Evolutionary conservation across 2,888 invertebrate species (phyloP), one percentile per base, ranked within the genome.

Genomic region (Trissoscelio sp.): DNA sequence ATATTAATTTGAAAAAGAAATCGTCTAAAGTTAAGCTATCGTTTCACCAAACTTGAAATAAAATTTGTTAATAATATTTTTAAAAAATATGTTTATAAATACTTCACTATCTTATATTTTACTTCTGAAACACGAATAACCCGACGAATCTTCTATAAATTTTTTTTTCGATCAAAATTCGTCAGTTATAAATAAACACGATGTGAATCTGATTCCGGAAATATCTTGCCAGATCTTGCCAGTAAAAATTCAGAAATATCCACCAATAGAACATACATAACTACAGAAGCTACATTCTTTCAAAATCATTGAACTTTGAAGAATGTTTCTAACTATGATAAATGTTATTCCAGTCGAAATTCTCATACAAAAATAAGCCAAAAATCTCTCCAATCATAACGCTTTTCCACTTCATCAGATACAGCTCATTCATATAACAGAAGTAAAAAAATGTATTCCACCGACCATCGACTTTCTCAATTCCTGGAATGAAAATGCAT

Each of bases 401-500:
- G 20, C 46, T 39, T 57, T 39, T 58, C 39, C 58, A 42, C 22
- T 58, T 22, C 34, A 22, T 58, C 1, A 42, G 6, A 20, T 22
- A 18, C 58, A 12, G 12, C 20, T 12, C 12, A 12, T 18, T 18
- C n/a, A n/a, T 6, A 24, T 39, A 42, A 58, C 22, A 39, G 1
- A 14, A 42, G 12, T 7, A 11, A 42, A 16, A 1, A 42, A 42
- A 42, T 42, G 12, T 42, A 42, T 42, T 42, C 4, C 11, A 18
- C 6, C 46, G 11, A 20, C 46, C 20, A 12, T 12, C 16, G 20
- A 12, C 22, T n/a, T 24, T 24, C 18, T 12, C 48, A 24, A 51
- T 22, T 31, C 31, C 16, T n/a, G 24, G 48, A 51, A n/a, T 12
- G 46, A 18, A 46, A 46, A 20, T 20, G 18, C 16, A 12, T 24